Evolutionary conservation across 2,888 invertebrate genomes (phyloP).

Genomic region (Poecilus cupreus): DNA sequence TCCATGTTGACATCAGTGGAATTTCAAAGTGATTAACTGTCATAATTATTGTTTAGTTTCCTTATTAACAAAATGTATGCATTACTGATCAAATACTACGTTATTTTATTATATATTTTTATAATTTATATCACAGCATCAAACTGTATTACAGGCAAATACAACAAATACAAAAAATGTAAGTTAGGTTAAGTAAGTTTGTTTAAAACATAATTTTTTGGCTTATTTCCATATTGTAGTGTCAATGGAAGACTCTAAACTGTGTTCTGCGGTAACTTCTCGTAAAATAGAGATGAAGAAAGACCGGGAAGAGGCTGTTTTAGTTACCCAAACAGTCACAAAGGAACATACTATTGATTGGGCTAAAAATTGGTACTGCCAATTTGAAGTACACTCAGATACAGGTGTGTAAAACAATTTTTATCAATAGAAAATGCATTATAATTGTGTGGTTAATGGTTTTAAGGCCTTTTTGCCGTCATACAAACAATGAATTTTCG

Average conservation of each 20-base stretch:
- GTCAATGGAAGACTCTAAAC: not conserved
- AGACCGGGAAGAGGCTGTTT: conserved; percentile 65
- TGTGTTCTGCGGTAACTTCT: conserved; percentile 60
- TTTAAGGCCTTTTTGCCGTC: conserved; percentile 73
- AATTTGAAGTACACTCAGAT: conserved; percentile 67
- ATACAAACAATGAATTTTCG: conserved; percentile 74
- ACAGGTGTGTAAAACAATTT: not conserved
- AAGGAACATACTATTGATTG: conserved; percentile 66
- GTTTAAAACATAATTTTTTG: not conserved
- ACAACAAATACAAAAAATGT: conserved; percentile 32
- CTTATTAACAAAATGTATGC: not conserved
- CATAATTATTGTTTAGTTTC: not conserved
- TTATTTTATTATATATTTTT: conserved; percentile 2
- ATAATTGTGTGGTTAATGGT: conserved; percentile 65
- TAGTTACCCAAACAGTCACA: conserved; percentile 66
- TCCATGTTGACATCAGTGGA: not conserved
- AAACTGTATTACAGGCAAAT: not conserved
- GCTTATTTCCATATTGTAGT: not conserved
- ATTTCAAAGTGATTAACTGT: not conserved
- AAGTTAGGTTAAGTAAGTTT: not conserved
- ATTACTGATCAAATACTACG: not conserved
- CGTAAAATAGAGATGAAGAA: conserved; percentile 65
- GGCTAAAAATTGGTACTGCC: conserved; percentile 67
- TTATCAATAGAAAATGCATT: not conserved
- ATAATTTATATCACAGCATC: not conserved